Evolutionary conservation across 2,113 vertebrate species (phyloP), one percentile per base, ranked within the genome.

Genomic region (Cyanoderma ruficeps): DNA sequence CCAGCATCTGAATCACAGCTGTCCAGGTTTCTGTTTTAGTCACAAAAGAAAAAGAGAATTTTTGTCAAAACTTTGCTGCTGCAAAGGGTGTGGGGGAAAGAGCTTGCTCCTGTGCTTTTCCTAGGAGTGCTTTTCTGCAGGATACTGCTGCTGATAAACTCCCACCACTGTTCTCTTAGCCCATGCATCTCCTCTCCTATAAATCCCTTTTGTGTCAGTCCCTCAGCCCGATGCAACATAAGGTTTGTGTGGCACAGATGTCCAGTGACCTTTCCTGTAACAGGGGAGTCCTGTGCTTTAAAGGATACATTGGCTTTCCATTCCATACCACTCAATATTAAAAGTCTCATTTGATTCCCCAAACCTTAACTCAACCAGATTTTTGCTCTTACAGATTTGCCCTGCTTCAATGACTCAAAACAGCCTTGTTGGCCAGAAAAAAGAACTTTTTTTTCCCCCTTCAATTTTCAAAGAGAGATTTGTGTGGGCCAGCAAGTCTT

Each of bases 131-230:
- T 27, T 81, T 89, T 86, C 50, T 83, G 71, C 42, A 84, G 47
- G 74, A 27, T 9, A 10, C 13, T 68, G 52, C 13, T 67, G 42
- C 30, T 71, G 35, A 10, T 55, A 15, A 59, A 52, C 33, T 68
- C 16, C 44, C 35, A 41, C 0, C 0, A 7, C 30, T 60, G 4
- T 28, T 84, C 39, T 68, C 42, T 25, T 64, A 11, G 14, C 9
- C 41, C 44, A 28, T 15, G 20, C 16, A 28, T 11, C 28, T 82
- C 27, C 49, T 69, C 22, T 63, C 46, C 23, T 5, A 10, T 39
- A 67, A 61, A 59, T 50, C 33, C 60, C 28, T 41, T 30, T 25
- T 33, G 7, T 44, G 41, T 37, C 56, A 35, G 20, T 55, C 16
- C 8, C 21, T 17, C 27, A 19, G 20, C 28, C 19, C 53, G 53